Base-by-base conservation (phyloP, 2,113 vertebrate species). In the Eptesicus fuscus region DNA sequence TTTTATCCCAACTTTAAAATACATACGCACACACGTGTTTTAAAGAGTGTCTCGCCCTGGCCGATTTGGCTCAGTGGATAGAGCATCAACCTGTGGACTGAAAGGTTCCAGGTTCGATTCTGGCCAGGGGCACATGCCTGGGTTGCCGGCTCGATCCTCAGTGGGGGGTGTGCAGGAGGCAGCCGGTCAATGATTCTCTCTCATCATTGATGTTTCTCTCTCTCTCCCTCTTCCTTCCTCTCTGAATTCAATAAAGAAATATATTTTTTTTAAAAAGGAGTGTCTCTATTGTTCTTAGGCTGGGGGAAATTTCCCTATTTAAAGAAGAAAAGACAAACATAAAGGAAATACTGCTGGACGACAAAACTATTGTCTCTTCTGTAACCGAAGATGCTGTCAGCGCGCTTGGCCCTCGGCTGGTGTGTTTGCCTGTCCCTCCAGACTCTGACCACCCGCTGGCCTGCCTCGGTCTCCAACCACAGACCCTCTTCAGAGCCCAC, bases 391-490 rank as follows among this genome's bases (percentile, higher is more conserved):
- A 42, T 4, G 53, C n/a, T 6, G 0, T 47, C 32, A n/a, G 47
- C 20, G 13, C 47, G 17, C 37, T 18, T 30, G 9, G 30, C 16
- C 0, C 22, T 18, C 1, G 1, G 10, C 83, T 28, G 17, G 47
- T 1, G 7, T 12, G 35, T 17, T 7, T 0, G 4, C 69, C 23
- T 22, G 2, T 14, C 84, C 32, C 40, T n/a, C 63, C 8, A 63
- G 63, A 11, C 42, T 42, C 3, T 5, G 23, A 1, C 2, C 42
- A 4, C 12, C 40, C 1, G 4, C 13, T 0, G 14, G 10, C 37
- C 17, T 2, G 3, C 44, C 83, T 2, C 10, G 6, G 5, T 22
- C n/a, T 35, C 37, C 17, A 9, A 2, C 51, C 0, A 0, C 3
- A 7, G 5, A 30, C 53, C 9, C 9, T 13, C 53, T 10, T 10